Conservation (phyloP, 2,113 vertebrate species). For the Climacteris rufus region DNA sequence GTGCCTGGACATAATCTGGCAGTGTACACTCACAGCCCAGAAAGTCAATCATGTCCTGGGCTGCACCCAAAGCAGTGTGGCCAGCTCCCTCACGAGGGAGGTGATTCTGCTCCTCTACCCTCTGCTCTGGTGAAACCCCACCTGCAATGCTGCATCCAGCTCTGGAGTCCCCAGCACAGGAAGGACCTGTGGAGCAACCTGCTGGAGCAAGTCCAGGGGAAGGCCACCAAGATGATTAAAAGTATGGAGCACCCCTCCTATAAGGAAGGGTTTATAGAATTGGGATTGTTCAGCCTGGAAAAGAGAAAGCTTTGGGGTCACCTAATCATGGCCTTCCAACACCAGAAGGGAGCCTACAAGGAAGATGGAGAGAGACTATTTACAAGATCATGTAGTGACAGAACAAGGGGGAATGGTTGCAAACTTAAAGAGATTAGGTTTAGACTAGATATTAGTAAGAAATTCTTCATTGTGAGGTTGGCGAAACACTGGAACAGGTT, state of each 20-base stretch:
- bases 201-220: not conserved
- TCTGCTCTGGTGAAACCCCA: not conserved
- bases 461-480: not conserved
- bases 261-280: not conserved
- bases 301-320: not conserved
- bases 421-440: not conserved
- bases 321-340: not conserved
- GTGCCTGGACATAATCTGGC: not conserved
- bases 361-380: not conserved
- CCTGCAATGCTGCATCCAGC: not conserved
- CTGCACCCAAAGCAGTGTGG: accelerated
- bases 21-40: too few relatives aligned
- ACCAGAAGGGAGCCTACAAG: not conserved
- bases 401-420: not conserved
- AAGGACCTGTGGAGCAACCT: not conserved
- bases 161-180: not conserved
- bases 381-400: not conserved
- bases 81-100: not conserved
- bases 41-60: not conserved
- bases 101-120: not conserved
- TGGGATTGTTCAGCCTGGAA: not conserved
- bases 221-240: not conserved
- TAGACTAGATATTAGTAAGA: not conserved
- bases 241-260: not conserved
- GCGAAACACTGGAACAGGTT: not conserved